Conservation (phyloP, 1,140 invertebrate genomes). For the Anoplophora glabripennis region DNA sequence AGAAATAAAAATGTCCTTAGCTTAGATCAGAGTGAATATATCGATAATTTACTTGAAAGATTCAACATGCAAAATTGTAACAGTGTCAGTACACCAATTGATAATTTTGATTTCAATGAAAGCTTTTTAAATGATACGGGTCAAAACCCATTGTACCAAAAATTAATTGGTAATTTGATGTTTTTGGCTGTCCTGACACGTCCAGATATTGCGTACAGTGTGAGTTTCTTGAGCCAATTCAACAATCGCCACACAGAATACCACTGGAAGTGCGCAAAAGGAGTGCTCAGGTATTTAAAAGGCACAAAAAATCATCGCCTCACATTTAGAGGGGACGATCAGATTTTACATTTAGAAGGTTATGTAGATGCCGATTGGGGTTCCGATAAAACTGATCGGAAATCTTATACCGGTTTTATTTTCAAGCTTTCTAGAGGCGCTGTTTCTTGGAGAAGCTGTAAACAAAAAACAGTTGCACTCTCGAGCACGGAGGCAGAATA, state of each 20-base stretch:
- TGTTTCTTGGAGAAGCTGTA: slow-evolving; percentile 38
- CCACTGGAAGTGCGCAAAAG: too few relatives aligned
- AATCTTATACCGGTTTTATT: slow-evolving; percentile 38
- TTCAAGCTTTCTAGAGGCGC: slow-evolving; percentile 30
- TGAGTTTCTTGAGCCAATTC: neutral
- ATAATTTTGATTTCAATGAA: slow-evolving; percentile 14
- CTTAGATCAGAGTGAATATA: slow-evolving; percentile 12
- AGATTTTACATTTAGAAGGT: too few relatives aligned
- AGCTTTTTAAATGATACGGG: neutral
- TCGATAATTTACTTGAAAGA: slow-evolving; percentile 24
- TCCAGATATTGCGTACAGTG: too few relatives aligned
- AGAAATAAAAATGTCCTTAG: slow-evolving; percentile 8
- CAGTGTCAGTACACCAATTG: slow-evolving; percentile 20
- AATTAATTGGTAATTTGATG: slow-evolving; percentile 42
- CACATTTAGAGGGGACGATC: too few relatives aligned
- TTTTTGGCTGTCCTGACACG: too few relatives aligned
- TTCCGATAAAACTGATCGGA: slow-evolving; percentile 14
- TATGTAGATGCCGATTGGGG: too few relatives aligned
- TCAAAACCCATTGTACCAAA: slow-evolving; percentile 35
- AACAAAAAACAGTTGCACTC: slow-evolving; percentile 41
- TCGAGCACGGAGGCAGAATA: slow-evolving; percentile 46
- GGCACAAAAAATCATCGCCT: too few relatives aligned
- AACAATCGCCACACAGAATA: neutral
- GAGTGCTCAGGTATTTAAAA: too few relatives aligned
- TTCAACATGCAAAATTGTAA: slow-evolving; percentile 24